Evolutionary conservation across 2,113 vertebrate genomes (phyloP), one percentile per base, ranked within the genome.

Genomic region (Podarcis cretensis): DNA sequence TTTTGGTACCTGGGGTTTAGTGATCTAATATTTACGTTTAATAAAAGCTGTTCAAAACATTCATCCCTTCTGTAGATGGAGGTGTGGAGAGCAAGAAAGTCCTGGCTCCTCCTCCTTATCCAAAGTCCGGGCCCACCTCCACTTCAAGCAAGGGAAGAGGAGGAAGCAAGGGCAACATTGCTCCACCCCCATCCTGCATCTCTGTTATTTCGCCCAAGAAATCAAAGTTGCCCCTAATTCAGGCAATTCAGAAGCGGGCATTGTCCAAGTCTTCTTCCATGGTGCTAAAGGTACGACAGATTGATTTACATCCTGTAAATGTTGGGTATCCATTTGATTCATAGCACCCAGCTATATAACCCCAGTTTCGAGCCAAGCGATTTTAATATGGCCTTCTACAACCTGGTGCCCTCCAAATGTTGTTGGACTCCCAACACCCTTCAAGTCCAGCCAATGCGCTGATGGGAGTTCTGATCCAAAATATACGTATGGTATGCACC

Each of bases 131-230:
- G 0, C 25, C 63, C 48, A 9, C 2, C 75, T 83, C 10, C 21
- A 76, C 16, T 32, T 48, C 48, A 54, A 91, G 30, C 23, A 48
- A 59, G 84, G 87, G 57, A 13, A 66, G 23, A 18, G 35, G 65
- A 54, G 57, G 30, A 7, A 13, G 27, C 4, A 43, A 83, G 88
- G 91, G 90, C 2, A 90, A 20, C 2, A 40, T 25, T 20, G 85
- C 95, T 35, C 93, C 93, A 0, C 93, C 95, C 74, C 95, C 95
- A 18, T 76, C 96, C 77, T 88, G 93, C 88, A 90, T 48, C 63
- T 96, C 95, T 0, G 1, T 87, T 71, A 79, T 65, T 76, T 92
- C 94, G 21, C n/a, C 93, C 30, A 89, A 89, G 65, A 94, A 87
- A 30, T 23, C 63, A 23, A 69, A 82, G 79, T 14, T 69, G 0